Conservation (phyloP, 2,113 vertebrate genomes). For the Larimichthys crocea region DNA sequence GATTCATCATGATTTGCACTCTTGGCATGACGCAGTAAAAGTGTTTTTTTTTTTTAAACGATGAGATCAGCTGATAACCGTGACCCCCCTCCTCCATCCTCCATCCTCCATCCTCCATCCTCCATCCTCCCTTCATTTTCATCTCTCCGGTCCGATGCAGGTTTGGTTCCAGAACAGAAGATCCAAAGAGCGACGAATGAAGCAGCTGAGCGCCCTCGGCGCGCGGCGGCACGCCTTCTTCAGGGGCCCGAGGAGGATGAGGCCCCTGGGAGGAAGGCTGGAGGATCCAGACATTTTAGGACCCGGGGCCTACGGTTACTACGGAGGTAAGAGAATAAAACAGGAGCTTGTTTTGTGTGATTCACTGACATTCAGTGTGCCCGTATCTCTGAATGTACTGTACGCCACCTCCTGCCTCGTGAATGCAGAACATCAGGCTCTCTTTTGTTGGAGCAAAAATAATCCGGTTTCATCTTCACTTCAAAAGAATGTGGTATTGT, state of each 20-base stretch:
- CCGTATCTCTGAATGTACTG: background rate
- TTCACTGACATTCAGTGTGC: background rate
- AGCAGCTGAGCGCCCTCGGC: slow-evolving; percentile 94
- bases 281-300: slow-evolving; percentile 96
- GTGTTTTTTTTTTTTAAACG: background rate
- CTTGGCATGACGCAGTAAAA: background rate
- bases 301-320: slow-evolving; percentile 94
- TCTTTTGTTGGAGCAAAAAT: background rate
- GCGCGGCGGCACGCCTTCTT: slow-evolving; percentile 95
- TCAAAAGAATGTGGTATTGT: background rate
- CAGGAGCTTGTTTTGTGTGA: background rate
- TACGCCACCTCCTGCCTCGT: background rate
- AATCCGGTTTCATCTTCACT: background rate
- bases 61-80: slow-evolving; percentile 9
- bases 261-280: slow-evolving; percentile 92
- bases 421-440: background rate
- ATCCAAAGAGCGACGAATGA: slow-evolving; percentile 96
- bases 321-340: slow-evolving; percentile 89
- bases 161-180: slow-evolving; percentile 84
- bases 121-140: no score
- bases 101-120: no score
- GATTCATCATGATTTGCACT: background rate
- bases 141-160: slow-evolving; percentile 40
- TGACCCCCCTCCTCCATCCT: background rate
- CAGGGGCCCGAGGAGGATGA: slow-evolving; percentile 94